phyloP scores from a whole-genome alignment of 2,797 vertebrate genomes.

The Pogoniulus pusillus region DNA sequence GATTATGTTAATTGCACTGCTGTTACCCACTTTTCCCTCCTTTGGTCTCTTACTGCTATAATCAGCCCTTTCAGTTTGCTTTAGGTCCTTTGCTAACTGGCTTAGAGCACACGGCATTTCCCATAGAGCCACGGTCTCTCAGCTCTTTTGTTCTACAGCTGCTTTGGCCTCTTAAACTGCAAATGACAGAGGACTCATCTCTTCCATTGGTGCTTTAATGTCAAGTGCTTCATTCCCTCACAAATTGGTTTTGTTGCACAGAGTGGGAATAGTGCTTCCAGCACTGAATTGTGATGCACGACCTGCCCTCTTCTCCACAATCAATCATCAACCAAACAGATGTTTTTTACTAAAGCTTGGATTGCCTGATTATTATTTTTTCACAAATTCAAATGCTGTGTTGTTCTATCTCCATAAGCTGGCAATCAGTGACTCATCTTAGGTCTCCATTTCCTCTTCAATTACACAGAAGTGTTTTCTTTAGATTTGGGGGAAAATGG shows the following conservation, averaged over 20 bases:
- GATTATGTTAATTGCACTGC: not conserved
- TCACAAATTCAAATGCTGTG: not conserved
- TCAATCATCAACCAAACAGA: not conserved
- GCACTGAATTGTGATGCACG: not conserved
- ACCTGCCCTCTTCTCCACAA: not conserved
- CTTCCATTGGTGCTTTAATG: not conserved
- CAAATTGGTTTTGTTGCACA: fast-evolving
- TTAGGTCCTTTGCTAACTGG: not conserved
- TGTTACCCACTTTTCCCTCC: not conserved
- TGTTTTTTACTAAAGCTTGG: not conserved
- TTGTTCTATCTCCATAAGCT: not conserved
- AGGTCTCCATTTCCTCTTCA: not conserved
- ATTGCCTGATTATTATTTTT: not conserved
- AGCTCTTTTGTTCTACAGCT: not conserved
- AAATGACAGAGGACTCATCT: not conserved
- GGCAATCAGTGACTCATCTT: not conserved
- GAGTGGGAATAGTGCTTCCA: not conserved
- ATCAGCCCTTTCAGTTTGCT: not conserved
- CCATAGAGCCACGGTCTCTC: not conserved
- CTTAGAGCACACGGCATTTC: not conserved
- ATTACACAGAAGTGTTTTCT: not conserved
- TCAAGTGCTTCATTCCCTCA: fast-evolving
- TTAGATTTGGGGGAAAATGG: not conserved
- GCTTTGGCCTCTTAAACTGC: not conserved
- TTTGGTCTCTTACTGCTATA: not conserved